A percentile compares a stretch with the other conserved stretches of the same genome.
Conservation (phyloP, 2,888 invertebrate genomes). For the Mellilla xanthometata region DNA sequence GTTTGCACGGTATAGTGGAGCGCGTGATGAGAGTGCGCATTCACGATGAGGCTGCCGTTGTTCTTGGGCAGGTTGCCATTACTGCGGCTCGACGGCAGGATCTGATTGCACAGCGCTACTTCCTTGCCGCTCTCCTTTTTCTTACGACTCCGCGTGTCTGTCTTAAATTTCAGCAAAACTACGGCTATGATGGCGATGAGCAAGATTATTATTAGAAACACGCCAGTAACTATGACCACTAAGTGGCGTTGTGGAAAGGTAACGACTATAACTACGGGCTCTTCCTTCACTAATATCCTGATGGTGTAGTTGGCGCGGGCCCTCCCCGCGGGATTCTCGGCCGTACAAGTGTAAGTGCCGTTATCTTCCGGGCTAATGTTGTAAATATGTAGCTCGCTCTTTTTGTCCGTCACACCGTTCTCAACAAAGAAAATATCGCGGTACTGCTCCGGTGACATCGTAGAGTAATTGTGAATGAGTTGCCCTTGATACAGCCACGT, state of each 20-base stretch:
- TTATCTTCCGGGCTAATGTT: conserved; percentile 91
- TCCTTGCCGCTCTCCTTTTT: conserved; percentile 84
- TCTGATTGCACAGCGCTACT: conserved; percentile 83
- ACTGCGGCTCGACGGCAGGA: conserved; percentile 63
- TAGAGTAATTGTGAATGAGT: conserved; percentile 89
- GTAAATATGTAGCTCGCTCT: conserved; percentile 90
- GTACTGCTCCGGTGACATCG: conserved; percentile 84
- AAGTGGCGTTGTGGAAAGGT: conserved; percentile 88
- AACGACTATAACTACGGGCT: conserved; percentile 86
- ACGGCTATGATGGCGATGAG: conserved; percentile 86
- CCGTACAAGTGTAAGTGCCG: conserved; percentile 92
- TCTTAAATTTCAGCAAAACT: conserved; percentile 82
- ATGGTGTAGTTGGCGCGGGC: conserved; percentile 92
- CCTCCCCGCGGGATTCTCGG: conserved; percentile 92
- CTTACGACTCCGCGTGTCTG: conserved; percentile 72
- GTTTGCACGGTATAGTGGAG: conserved; percentile 76
- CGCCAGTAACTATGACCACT: conserved; percentile 86
- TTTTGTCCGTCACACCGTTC: conserved; percentile 88
- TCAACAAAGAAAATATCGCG: conserved; percentile 88
- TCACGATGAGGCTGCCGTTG: conserved; percentile 79
- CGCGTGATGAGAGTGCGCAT: conserved; percentile 83
- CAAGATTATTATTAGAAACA: conserved; percentile 85
- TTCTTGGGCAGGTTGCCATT: conserved; percentile 80
- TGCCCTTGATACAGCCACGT: conserved; percentile 93
- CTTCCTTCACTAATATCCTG: conserved; percentile 88